Evolutionary conservation across 2,888 invertebrate genomes (phyloP), one percentile per base, ranked within the genome.

Genomic region (Synanthedon tipuliformis): DNA sequence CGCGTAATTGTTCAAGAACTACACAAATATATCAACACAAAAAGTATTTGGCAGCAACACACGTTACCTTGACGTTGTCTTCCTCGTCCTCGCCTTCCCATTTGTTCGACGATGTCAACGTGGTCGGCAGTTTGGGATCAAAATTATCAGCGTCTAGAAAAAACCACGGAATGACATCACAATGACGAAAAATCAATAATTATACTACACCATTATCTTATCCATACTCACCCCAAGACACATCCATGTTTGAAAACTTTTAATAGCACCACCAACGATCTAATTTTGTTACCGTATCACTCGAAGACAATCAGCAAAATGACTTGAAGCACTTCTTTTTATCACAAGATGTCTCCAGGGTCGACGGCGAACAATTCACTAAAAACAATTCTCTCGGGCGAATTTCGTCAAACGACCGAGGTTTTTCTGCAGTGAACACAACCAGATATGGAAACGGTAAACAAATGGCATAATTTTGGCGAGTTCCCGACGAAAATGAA

Each of bases 31-130:
- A 52, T 18, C 4, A 51, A 52, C 50, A 55, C 34, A 34, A 52
- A 54, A 64, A 63, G 55, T 58, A 65, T 67, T 82, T 85, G 85
- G 84, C 86, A 82, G 57, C 58, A 53, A 55, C 56, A 57, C 56
- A 54, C 41, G 59, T 81, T 76, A 95, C 95, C 92, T 95, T 94
- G 65, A 95, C 94, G 64, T 92, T 92, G 53, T 95, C 95, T 55
- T 95, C 95, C 72, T 94, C 95, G 78, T 95, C 95, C 73, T 95
- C 95, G 67, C 95, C 95, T 78, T 93, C 94, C 95, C 95, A 95
- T 89, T 91, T 94, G 86, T 93, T 93, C 58, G 81, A 76, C 69
- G 74, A 63, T 62, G 88, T 81, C 80, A 90, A 85, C 74, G 88
- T 88, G 78, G 89, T 85, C 68, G 90, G 88, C 63, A 89, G 81